Evolutionary conservation across 2,888 invertebrate species (phyloP).

Genomic region (Lamellibrachia satsuma): DNA sequence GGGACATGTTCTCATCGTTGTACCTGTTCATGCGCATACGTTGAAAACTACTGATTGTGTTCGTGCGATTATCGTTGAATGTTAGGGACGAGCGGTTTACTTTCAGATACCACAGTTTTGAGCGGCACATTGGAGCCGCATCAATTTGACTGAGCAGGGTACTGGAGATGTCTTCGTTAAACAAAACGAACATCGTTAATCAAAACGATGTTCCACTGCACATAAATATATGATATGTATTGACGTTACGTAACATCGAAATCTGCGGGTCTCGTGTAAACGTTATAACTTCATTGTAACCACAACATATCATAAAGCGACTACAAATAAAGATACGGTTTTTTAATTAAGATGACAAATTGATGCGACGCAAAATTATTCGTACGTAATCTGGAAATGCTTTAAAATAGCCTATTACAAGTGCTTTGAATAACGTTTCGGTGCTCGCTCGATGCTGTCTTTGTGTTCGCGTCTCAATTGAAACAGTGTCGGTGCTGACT

Average conservation of each 20-base stretch:
- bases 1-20: background rate
- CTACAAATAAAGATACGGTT: background rate
- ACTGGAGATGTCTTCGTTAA: background rate
- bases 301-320: background rate
- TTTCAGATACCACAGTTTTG: background rate
- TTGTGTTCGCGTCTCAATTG: background rate
- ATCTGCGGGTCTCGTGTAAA: background rate
- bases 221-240: background rate
- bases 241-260: background rate
- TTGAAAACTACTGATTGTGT: background rate
- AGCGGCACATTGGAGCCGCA: background rate
- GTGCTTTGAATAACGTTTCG: background rate
- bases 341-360: background rate
- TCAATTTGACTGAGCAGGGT: background rate
- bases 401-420: too few species aligned
- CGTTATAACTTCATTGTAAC: background rate
- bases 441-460: background rate
- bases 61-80: background rate
- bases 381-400: background rate
- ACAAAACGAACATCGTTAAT: background rate
- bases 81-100: background rate
- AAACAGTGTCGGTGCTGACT: background rate
- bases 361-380: background rate
- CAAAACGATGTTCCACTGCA: background rate
- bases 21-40: constrained; percentile 3